These are phyloP conservation scores for Anolis apletophallus DNA, from an alignment of 2,797 vertebrate genomes.

Conservation along the genomic window DNA sequence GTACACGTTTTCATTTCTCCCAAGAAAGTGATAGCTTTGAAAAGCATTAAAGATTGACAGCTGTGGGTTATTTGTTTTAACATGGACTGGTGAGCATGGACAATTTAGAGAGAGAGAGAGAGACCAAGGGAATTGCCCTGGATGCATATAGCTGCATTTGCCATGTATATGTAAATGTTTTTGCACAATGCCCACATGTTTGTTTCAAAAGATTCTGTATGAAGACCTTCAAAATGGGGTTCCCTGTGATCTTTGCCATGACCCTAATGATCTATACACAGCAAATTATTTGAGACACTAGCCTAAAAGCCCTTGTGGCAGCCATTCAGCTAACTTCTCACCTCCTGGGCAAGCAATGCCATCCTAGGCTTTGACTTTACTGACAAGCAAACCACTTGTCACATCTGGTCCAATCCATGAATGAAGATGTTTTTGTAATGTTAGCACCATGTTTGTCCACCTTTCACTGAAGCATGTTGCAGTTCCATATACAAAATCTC, in stretches of 20 bases:
- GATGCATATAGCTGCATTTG: background rate
- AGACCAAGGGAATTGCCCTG: background rate
- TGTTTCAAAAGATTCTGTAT: background rate
- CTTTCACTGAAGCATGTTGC: background rate
- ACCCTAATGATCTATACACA: background rate
- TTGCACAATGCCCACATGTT: background rate
- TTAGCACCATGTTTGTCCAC: accelerated
- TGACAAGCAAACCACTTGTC: background rate
- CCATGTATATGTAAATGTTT: background rate
- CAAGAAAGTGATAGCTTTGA: background rate
- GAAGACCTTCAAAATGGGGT: background rate
- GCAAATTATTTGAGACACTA: background rate
- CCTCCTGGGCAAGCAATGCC: background rate
- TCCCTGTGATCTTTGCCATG: background rate
- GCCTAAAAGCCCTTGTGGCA: accelerated
- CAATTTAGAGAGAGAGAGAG: background rate
- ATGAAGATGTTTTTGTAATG: background rate
- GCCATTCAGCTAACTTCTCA: background rate
- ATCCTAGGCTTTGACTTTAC: background rate
- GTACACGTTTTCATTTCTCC: background rate
- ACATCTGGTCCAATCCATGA: background rate
- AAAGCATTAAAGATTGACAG: background rate
- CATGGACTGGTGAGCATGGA: too few relatives aligned
- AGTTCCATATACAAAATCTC: background rate
- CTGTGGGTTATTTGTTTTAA: background rate